Conservation (phyloP, 2,797 vertebrate species). For the Columba guinea region DNA sequence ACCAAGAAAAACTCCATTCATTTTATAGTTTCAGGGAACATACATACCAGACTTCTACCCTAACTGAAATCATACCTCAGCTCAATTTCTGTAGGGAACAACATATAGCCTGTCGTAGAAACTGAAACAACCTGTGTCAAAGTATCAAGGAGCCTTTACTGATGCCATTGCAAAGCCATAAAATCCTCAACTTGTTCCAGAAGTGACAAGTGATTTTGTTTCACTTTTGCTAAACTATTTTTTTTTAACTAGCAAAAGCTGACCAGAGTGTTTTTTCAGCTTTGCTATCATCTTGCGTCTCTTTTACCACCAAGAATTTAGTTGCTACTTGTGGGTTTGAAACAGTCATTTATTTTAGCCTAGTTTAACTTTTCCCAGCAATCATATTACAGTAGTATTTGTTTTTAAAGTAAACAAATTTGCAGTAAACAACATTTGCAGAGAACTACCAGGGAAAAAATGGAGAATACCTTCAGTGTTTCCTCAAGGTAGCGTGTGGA, state of each 20-base stretch:
- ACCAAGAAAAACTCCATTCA: background rate
- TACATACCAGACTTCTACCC: background rate
- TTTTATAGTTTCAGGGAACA: background rate
- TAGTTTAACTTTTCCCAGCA: background rate
- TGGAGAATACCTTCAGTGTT: conserved; percentile 85
- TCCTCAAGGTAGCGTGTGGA: conserved; percentile 91
- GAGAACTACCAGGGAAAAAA: background rate
- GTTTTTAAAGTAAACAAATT: background rate
- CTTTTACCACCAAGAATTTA: background rate
- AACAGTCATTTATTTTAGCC: background rate
- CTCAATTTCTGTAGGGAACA: background rate
- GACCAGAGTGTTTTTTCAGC: background rate
- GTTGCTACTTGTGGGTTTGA: background rate
- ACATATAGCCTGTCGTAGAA: background rate
- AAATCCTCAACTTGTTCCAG: background rate
- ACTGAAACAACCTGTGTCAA: background rate
- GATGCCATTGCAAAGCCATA: background rate
- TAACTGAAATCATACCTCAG: background rate
- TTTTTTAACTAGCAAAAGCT: background rate
- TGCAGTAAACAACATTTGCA: background rate
- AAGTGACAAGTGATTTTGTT: background rate
- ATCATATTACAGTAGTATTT: background rate
- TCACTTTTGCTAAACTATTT: background rate
- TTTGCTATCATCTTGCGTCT: background rate
- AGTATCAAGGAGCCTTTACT: background rate